Percentiles rank a stretch among this genome's conserved stretches.
Conservation (phyloP, 2,888 invertebrate genomes). For the Lasioglossum leucozonium region DNA sequence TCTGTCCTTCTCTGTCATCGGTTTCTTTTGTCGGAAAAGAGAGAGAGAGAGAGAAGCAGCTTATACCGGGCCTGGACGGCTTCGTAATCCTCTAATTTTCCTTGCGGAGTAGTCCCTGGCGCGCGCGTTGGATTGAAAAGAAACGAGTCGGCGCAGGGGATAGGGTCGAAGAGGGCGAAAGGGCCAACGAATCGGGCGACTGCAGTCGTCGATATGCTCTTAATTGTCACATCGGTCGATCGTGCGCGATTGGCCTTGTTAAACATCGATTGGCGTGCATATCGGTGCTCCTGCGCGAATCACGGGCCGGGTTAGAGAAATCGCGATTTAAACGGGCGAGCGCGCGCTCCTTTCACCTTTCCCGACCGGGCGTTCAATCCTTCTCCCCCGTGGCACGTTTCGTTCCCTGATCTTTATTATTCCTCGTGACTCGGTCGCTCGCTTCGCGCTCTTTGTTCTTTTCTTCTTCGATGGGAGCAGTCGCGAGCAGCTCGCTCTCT, state of each 20-base stretch:
- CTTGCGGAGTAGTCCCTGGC: slow-evolving; percentile 50
- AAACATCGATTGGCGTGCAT: slow-evolving; percentile 63
- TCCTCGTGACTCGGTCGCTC: slow-evolving; percentile 61
- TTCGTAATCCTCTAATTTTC: slow-evolving; percentile 77
- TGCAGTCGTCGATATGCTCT: slow-evolving; percentile 57
- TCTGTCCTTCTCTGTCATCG: slow-evolving; percentile 64
- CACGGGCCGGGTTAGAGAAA: slow-evolving; percentile 70
- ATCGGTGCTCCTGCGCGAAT: slow-evolving; percentile 58
- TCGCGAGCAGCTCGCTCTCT: slow-evolving; percentile 37
- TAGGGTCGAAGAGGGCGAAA: neutral
- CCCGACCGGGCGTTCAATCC: slow-evolving; percentile 34
- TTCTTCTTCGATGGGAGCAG: slow-evolving; percentile 39
- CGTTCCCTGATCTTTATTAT: slow-evolving; percentile 68
- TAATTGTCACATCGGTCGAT: slow-evolving; percentile 70
- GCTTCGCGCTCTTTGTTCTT: slow-evolving; percentile 59
- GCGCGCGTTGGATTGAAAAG: slow-evolving; percentile 27
- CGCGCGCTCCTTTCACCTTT: slow-evolving; percentile 36
- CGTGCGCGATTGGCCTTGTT: slow-evolving; percentile 64
- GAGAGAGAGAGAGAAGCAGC: slow-evolving; percentile 39
- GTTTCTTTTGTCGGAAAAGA: slow-evolving; percentile 42
- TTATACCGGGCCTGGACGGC: slow-evolving; percentile 70
- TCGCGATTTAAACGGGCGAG: slow-evolving; percentile 72
- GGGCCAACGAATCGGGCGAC: slow-evolving; percentile 30
- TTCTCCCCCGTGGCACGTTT: slow-evolving; percentile 37
- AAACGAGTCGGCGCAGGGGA: slow-evolving; percentile 5